These are phyloP conservation scores for Rhinatrema bivittatum DNA, from an alignment of 2,797 vertebrate genomes.

Conservation along the genomic window DNA sequence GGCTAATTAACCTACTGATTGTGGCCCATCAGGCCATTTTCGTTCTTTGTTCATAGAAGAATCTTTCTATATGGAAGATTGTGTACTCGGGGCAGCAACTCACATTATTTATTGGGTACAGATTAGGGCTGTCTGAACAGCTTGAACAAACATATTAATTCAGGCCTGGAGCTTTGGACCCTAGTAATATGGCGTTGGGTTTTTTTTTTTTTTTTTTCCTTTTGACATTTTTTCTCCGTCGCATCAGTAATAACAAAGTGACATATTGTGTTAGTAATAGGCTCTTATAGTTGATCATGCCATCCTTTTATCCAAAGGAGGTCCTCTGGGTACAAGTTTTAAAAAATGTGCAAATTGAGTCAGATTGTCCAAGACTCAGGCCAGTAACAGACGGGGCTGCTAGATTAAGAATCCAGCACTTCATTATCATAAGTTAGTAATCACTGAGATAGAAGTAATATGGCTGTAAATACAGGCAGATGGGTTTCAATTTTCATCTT, in stretches of 20 bases:
- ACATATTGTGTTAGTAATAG: constrained; percentile 15
- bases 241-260: constrained; percentile 6
- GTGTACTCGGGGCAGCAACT: constrained; percentile 14
- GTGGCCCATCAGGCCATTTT: constrained; percentile 12
- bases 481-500: too few relatives aligned
- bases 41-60: constrained; percentile 17
- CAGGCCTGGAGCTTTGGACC: neutral
- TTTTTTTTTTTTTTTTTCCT: neutral
- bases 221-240: constrained; percentile 8
- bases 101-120: constrained; percentile 11
- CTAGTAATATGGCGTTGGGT: neutral
- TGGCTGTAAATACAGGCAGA: too few relatives aligned
- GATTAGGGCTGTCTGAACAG: constrained; percentile 7
- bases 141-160: constrained; percentile 2
- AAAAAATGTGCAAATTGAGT: too few relatives aligned
- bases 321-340: too few relatives aligned
- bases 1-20: constrained; percentile 25
- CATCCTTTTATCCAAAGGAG: neutral
- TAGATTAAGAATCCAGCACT: too few relatives aligned
- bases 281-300: constrained; percentile 8
- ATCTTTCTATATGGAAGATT: constrained; percentile 9
- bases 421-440: too few relatives aligned
- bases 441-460: too few relatives aligned
- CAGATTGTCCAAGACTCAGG: too few relatives aligned
- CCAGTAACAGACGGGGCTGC: too few relatives aligned